Base-by-base conservation (phyloP, 2,113 vertebrate species). In the Felis chaus region DNA sequence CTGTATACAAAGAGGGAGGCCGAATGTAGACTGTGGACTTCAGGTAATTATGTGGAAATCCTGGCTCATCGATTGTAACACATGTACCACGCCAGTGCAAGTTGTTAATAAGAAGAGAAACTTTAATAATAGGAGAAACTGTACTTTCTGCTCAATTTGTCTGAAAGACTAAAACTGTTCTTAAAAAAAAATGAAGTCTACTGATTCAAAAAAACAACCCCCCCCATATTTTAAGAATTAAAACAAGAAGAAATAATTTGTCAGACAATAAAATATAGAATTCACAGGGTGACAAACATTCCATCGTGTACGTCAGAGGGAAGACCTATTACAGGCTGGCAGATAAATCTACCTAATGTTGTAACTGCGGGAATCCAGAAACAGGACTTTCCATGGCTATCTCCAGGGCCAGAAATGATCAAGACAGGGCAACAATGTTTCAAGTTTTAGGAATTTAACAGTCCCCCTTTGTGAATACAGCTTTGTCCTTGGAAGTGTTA, bases 361-460 rank as follows among this genome's bases (percentile, higher is more conserved):
- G 39, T 66, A 96, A 83, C 19, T 89, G 92, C 27, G 21, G 41
- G 39, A 91, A 84, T 55, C 45, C 10, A 85, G 66, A 68, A 65
- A 92, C 50, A 69, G 57, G 48, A 45, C 31, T 92, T 92, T 80
- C n/a, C 14, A 4, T n/a, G 19, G 19, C 4, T 39, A 82, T 91
- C 33, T 25, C 29, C 23, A 50, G 39, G 21, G 29, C 12, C 89
- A 94, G 78, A 89, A 96, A 92, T 94, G 50, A 81, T 82, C 85
- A 89, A 81, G 45, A 87, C 65, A 79, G 27, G 27, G 94, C 87
- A 97, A 94, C 36, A 97, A 89, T 45, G n/a, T 86, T 1, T 50
- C 82, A 92, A 80, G 55, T 81, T 92, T 85, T n/a, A 89, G 65
- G 61, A 94, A n/a, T 55, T 21, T 55, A 96, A 84, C 45, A 92